These are phyloP conservation scores for Heliconius ismenius DNA, from an alignment of 2,888 invertebrate genomes.

Conservation along the genomic window DNA sequence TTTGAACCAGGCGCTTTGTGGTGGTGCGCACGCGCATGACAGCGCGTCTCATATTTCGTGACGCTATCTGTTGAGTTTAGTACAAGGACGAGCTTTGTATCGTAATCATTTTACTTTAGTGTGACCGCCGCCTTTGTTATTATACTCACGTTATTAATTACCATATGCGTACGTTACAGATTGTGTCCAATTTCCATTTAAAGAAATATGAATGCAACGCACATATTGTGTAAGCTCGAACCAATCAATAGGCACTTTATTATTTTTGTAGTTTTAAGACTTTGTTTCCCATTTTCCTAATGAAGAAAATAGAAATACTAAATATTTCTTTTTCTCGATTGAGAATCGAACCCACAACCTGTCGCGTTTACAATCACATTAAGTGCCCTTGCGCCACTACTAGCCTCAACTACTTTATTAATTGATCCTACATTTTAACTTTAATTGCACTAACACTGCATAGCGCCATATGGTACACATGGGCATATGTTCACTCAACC, in stretches of 20 bases:
- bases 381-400: too few relatives aligned
- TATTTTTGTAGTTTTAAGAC: too few relatives aligned
- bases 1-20: conserved; percentile 55
- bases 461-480: conserved; percentile 59
- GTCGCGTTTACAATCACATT: too few relatives aligned
- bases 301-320: too few relatives aligned
- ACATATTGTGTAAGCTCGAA: not conserved
- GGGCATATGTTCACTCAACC: conserved; percentile 53
- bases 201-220: not conserved
- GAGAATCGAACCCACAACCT: too few relatives aligned
- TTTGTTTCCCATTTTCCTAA: too few relatives aligned
- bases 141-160: conserved; percentile 27
- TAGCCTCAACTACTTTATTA: not conserved
- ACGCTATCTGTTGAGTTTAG: conserved; percentile 42
- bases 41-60: conserved; percentile 49
- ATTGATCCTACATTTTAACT: conserved; percentile 2
- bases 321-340: too few relatives aligned
- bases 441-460: conserved; percentile 33
- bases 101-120: conserved; percentile 37
- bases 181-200: conserved; percentile 15
- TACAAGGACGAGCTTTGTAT: conserved; percentile 41
- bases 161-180: conserved; percentile 22
- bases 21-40: conserved; percentile 42
- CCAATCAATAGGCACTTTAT: not conserved
- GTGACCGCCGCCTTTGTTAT: conserved; percentile 33